These are phyloP conservation scores for Apogon hyalosoma DNA, from an alignment of 2,797 vertebrate genomes.

Conservation along the genomic window DNA sequence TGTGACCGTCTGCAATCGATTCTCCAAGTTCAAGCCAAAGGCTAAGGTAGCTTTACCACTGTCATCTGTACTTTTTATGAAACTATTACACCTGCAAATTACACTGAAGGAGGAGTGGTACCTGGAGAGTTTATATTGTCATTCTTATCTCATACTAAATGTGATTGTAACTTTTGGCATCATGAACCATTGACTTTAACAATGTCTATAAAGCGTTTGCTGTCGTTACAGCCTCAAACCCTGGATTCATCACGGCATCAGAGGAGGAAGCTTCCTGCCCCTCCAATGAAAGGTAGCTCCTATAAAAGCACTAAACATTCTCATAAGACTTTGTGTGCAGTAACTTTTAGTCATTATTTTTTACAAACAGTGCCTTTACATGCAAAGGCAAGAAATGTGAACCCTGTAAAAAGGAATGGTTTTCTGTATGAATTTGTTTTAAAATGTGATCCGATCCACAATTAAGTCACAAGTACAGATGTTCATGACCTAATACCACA, in stretches of 20 bases:
- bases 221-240: conserved; percentile 89
- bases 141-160: neutral
- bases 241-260: conserved; percentile 96
- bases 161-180: neutral
- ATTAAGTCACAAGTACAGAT: too few relatives aligned
- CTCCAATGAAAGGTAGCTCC: conserved; percentile 89
- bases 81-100: too few relatives aligned
- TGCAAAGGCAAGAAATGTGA: too few relatives aligned
- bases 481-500: too few relatives aligned
- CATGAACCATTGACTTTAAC: neutral
- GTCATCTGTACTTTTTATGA: too few relatives aligned
- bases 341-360: neutral
- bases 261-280: conserved; percentile 95
- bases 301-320: neutral
- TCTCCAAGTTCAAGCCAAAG: conserved; percentile 89
- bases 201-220: neutral
- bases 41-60: conserved; percentile 83
- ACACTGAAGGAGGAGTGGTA: too few relatives aligned
- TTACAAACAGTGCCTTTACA: too few relatives aligned
- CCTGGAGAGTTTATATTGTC: too few relatives aligned
- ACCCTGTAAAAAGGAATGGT: too few relatives aligned
- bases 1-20: conserved; percentile 89
- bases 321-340: neutral
- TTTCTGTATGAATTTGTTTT: too few relatives aligned
- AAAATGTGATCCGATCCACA: too few relatives aligned